These are phyloP conservation scores for Lethocerus indicus DNA, from an alignment of 1,140 invertebrate genomes.

Conservation along the genomic window DNA sequence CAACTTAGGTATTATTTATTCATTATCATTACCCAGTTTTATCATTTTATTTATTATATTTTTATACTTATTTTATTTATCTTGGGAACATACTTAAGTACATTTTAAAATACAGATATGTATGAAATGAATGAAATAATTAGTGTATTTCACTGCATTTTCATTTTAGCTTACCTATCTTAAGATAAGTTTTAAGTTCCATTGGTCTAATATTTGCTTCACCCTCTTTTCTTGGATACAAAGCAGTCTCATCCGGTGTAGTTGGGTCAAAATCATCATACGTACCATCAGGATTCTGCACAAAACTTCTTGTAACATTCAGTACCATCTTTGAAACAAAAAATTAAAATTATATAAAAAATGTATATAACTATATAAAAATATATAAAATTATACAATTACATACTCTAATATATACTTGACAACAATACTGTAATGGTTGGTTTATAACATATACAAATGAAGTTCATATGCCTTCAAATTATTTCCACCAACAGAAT, in stretches of 20 bases:
- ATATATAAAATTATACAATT: too few relatives aligned
- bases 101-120: too few relatives aligned
- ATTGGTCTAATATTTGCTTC: slow-evolving; percentile 40
- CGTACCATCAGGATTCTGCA: slow-evolving; percentile 44
- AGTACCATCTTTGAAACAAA: slow-evolving; percentile 33
- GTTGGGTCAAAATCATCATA: slow-evolving; percentile 40
- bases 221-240: slow-evolving; percentile 25
- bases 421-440: background rate
- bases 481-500: too few relatives aligned
- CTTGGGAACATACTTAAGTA: too few relatives aligned
- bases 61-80: too few relatives aligned
- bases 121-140: too few relatives aligned
- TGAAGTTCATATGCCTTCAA: background rate
- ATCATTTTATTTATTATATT: too few relatives aligned
- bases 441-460: too few relatives aligned
- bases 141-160: too few relatives aligned
- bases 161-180: slow-evolving; percentile 41
- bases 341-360: slow-evolving; percentile 2
- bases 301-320: slow-evolving; percentile 45
- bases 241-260: slow-evolving; percentile 30
- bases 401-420: background rate
- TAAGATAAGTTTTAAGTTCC: slow-evolving; percentile 49
- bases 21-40: too few relatives aligned
- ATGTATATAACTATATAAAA: background rate
- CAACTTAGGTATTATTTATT: too few relatives aligned